A percentile compares a stretch with the other conserved stretches of the same genome.
phyloP scores from a whole-genome alignment of 2,113 vertebrate species.

The Ammodytes marinus region DNA sequence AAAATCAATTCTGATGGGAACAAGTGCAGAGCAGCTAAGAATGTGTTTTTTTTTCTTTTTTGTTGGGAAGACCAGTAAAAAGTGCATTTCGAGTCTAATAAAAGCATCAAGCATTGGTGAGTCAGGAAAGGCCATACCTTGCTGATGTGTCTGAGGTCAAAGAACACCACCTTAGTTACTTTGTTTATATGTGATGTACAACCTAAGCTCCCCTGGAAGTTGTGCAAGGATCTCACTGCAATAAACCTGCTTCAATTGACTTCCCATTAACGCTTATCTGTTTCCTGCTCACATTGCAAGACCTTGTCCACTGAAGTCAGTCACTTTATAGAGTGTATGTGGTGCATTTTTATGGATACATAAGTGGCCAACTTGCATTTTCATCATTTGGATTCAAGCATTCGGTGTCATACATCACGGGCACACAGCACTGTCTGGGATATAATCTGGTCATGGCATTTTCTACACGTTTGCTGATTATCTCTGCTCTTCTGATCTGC shows the following conservation, averaged over 20 bases:
- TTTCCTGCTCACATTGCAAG: background rate
- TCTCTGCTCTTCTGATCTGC: conserved; percentile 6
- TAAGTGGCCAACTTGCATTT: background rate
- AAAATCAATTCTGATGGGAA: background rate
- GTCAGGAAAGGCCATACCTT: background rate
- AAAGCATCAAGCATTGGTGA: background rate
- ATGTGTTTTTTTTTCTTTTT: background rate
- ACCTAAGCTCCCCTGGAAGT: background rate
- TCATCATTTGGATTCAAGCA: background rate
- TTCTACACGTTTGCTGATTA: conserved; percentile 14
- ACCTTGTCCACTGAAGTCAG: background rate
- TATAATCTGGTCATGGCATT: conserved; percentile 23
- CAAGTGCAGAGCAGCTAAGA: background rate
- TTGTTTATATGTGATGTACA: background rate
- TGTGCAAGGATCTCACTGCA: background rate
- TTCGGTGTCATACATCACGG: background rate
- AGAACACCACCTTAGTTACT: background rate
- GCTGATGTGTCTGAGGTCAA: background rate
- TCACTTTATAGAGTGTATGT: background rate
- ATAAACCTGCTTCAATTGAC: background rate
- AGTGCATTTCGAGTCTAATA: background rate
- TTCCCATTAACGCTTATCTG: no score
- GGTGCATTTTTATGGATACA: background rate
- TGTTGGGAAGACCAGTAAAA: background rate
- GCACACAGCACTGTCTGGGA: background rate